These are phyloP conservation scores for Drosophila antonietae DNA, from an alignment of 2,888 invertebrate species.

Conservation along the genomic window DNA sequence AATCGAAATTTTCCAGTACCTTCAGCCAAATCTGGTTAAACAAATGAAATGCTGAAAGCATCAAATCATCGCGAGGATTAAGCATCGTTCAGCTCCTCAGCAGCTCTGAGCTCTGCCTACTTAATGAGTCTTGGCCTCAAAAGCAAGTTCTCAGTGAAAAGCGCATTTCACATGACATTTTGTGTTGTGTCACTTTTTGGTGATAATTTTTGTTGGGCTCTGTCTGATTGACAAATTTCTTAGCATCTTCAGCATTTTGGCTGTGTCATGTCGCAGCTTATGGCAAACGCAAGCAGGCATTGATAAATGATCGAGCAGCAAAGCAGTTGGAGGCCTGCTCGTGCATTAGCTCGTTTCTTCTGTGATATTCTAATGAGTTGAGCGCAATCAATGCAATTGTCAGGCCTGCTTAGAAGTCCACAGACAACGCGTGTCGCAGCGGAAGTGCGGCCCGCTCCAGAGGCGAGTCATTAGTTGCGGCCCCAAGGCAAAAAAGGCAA, in stretches of 20 bases:
- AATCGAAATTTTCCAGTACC: slow-evolving; percentile 1
- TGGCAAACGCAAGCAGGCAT: slow-evolving; percentile 45
- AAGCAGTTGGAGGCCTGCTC: neutral
- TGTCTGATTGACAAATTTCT: slow-evolving; percentile 62
- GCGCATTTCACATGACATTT: slow-evolving; percentile 48
- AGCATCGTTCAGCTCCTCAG: slow-evolving; percentile 29
- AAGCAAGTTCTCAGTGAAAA: slow-evolving; percentile 48
- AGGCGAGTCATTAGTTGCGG: slow-evolving; percentile 19
- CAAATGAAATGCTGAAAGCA: slow-evolving; percentile 63
- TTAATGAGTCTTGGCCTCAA: slow-evolving; percentile 51
- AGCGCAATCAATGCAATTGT: slow-evolving; percentile 40
- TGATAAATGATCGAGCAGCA: slow-evolving; percentile 48
- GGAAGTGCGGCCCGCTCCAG: slow-evolving; percentile 20
- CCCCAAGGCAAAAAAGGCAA: neutral
- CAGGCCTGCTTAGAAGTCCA: slow-evolving; percentile 35
- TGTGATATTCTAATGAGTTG: slow-evolving; percentile 29
- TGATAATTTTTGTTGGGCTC: slow-evolving; percentile 3
- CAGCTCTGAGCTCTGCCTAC: slow-evolving; percentile 1
- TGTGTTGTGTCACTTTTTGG: slow-evolving; percentile 70
- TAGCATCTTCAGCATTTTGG: slow-evolving; percentile 22
- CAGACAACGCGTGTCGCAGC: slow-evolving; percentile 32
- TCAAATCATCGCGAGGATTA: slow-evolving; percentile 74
- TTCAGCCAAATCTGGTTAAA: slow-evolving; percentile 24
- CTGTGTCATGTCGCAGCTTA: slow-evolving; percentile 44
- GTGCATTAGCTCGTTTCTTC: slow-evolving; percentile 27